phyloP scores from a whole-genome alignment of 2,113 vertebrate species.

The Archilochus colubris region DNA sequence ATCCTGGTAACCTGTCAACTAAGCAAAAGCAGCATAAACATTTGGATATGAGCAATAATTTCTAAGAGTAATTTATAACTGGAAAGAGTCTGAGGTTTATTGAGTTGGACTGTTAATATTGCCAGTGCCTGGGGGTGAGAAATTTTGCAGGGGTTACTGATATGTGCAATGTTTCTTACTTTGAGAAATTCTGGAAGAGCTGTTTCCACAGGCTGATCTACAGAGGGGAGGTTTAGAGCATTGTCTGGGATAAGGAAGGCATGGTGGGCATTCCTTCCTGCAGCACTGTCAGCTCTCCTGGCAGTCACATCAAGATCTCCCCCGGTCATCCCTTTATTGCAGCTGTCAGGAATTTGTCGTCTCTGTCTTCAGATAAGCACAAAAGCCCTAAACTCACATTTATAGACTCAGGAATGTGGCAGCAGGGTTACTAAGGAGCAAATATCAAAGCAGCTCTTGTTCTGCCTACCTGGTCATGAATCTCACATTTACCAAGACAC shows the following conservation, averaged over 20 bases:
- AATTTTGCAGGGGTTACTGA: neutral
- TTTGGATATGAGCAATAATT: neutral
- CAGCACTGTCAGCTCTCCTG: neutral
- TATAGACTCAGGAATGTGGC: neutral
- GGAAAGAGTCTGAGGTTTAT: neutral
- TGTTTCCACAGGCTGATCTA: neutral
- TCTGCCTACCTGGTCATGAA: neutral
- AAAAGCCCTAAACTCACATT: neutral
- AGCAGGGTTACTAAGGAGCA: neutral
- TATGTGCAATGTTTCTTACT: neutral
- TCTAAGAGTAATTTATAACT: neutral
- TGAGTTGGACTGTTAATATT: neutral
- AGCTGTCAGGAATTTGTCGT: neutral
- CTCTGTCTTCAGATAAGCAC: neutral
- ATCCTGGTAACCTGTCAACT: neutral
- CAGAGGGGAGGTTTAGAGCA: neutral
- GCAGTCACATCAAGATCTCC: neutral
- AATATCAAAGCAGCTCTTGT: neutral
- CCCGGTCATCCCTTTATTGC: neutral
- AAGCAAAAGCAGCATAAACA: neutral
- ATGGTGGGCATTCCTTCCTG: neutral
- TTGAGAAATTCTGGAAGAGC: neutral
- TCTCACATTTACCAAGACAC: neutral
- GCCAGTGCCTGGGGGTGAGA: neutral
- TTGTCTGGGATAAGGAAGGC: neutral